Base-by-base conservation (phyloP, 1,140 invertebrate genomes). In the Archivesica marissinica region DNA sequence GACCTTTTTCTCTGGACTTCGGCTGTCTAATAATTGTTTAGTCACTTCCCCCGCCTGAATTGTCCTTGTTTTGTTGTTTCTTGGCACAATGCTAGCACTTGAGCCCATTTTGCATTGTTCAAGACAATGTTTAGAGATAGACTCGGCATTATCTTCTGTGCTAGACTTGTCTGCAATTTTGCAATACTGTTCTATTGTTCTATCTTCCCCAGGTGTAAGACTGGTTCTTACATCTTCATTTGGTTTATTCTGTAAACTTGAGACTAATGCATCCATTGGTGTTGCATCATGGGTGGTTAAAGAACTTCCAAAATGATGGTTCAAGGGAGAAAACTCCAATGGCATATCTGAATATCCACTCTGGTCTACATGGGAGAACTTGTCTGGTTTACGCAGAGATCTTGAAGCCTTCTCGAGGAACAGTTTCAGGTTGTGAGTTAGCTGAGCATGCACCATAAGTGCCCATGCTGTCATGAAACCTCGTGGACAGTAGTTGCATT, bases 391-490 rank as follows among this genome's bases (percentile, higher is more conserved):
- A 0, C 75, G 78, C 52, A 59, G 56, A 44, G 35, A 35, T 87
- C 38, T 72, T n/a, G 72, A 61, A 70, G 39, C 86, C 35, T 83
- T 89, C 33, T 93, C 90, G 28, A 92, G 68, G 59, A 90, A 92
- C 11, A 93, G 89, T 28, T 89, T 85, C 11, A 93, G 66, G 35
- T 90, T 89, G 68, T 93, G 92, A 7, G 86, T 87, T 30, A 89
- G 68, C 79, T 92, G 92, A 6, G 91, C 89, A 88, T 93, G 92
- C 28, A 88, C 80, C 11, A 93, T 86, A 15, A 93, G 52, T 39
- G 90, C 90, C 66, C 91, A 87, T 11, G 92, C 91, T 30, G 92
- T 92, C 83, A 87, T 87, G 79, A 92, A 93, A 11, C 88, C 88
- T 33, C 87, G 66, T 28, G 88, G 85, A 85, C 92, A 93, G 9